Conservation (phyloP, 2,113 vertebrate species). For the Phasianus colchicus region DNA sequence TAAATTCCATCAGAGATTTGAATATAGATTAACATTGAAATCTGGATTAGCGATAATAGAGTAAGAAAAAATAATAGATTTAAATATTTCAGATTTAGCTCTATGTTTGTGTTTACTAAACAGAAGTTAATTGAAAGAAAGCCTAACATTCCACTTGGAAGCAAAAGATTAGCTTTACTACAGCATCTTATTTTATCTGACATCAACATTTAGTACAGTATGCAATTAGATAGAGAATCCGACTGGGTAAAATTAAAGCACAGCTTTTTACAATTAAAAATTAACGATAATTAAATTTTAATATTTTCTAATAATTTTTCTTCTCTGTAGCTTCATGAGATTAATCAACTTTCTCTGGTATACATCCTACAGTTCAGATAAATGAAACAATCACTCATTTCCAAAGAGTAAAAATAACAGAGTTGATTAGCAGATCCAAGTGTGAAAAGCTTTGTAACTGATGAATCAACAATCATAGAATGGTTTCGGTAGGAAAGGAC, state of each 20-base stretch:
- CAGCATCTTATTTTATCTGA: neutral
- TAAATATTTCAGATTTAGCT: neutral
- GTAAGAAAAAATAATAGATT: neutral
- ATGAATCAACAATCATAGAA: neutral
- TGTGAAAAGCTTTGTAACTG: neutral
- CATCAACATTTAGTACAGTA: neutral
- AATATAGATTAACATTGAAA: neutral
- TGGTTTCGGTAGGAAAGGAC: too few relatives aligned
- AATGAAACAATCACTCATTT: constrained; percentile 23
- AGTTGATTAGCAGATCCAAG: constrained; percentile 39
- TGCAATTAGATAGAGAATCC: neutral
- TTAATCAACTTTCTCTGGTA: neutral
- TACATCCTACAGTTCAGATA: neutral
- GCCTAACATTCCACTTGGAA: neutral
- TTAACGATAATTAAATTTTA: neutral
- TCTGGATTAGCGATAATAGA: neutral
- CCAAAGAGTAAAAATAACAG: constrained; percentile 37
- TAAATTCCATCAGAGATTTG: neutral
- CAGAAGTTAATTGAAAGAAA: neutral
- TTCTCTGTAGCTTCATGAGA: neutral
- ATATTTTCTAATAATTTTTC: neutral
- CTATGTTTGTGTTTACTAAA: neutral
- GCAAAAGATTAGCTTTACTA: neutral
- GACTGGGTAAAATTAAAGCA: neutral
- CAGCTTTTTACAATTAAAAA: neutral